Conservation (phyloP, 2,113 vertebrate species). For the Sisor rabdophorus region DNA sequence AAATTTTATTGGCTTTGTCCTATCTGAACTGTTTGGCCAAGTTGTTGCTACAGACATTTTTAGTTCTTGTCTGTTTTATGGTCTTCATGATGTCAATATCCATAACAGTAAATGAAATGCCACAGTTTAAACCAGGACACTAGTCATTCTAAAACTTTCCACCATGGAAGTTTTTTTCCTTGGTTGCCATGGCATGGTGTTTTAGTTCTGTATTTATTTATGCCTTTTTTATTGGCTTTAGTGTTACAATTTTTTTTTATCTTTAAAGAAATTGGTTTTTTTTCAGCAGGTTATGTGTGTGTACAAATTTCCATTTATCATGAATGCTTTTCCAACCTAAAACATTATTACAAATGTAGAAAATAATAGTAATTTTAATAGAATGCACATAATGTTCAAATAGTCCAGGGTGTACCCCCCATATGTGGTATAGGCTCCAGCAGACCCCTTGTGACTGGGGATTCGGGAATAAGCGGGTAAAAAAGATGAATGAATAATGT, state of each 20-base stretch:
- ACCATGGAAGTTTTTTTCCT: not conserved
- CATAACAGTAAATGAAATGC: constrained; percentile 13
- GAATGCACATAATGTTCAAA: not conserved
- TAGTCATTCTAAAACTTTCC: constrained; percentile 28
- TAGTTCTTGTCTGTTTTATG: constrained; percentile 29
- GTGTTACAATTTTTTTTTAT: not conserved
- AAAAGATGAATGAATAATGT: too few relatives aligned
- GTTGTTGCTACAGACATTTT: constrained; percentile 16
- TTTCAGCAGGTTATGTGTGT: not conserved
- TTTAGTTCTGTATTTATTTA: constrained; percentile 2
- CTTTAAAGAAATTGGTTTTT: constrained; percentile 4
- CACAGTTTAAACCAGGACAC: constrained; percentile 13
- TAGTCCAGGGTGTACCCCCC: too few relatives aligned
- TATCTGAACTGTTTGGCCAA: constrained; percentile 8
- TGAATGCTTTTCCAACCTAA: not conserved
- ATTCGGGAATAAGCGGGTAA: too few relatives aligned
- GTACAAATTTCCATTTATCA: not conserved
- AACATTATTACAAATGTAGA: not conserved
- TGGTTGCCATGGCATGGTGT: constrained; percentile 10
- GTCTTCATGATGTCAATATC: constrained; percentile 24
- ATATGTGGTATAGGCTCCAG: too few relatives aligned
- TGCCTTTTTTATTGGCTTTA: not conserved
- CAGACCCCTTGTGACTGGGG: too few relatives aligned
- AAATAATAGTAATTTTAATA: not conserved
- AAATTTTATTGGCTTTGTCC: not conserved